A percentile compares a stretch with the other conserved stretches of the same genome.
phyloP scores from a whole-genome alignment of 2,888 invertebrate species.

The Drosophila differens region DNA sequence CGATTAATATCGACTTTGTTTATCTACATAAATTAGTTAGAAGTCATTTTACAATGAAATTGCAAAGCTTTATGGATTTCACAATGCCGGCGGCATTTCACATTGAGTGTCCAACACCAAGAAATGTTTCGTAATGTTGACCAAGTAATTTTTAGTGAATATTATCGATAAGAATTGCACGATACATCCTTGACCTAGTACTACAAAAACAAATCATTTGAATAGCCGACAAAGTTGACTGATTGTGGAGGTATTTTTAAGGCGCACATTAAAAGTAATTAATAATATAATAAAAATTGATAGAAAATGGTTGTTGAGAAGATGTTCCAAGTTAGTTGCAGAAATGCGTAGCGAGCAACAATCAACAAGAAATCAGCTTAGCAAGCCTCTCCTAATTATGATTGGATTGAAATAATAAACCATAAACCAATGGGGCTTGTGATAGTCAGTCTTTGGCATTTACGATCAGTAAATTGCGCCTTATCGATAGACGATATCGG shows the following conservation, averaged over 20 bases:
- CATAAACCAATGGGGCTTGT: constrained; percentile 10
- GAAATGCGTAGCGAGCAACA: constrained; percentile 4
- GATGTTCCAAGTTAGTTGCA: constrained; percentile 2
- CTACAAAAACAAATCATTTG: constrained; percentile 50
- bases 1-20: not conserved
- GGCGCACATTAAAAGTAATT: constrained; percentile 11
- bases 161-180: constrained; percentile 32
- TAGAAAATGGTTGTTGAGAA: not conserved
- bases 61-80: not conserved
- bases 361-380: not conserved
- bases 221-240: constrained; percentile 24
- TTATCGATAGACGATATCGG: constrained; percentile 56
- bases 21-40: not conserved
- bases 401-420: constrained; percentile 11
- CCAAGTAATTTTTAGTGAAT: constrained; percentile 34
- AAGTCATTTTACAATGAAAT: not conserved
- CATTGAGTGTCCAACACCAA: not conserved
- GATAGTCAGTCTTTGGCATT: constrained; percentile 66
- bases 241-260: constrained; percentile 22
- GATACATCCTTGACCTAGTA: constrained; percentile 67
- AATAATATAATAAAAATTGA: not conserved
- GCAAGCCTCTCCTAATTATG: constrained; percentile 30
- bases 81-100: not conserved
- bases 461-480: constrained; percentile 61
- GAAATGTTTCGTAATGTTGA: constrained; percentile 49